Conservation (phyloP, 2,888 invertebrate genomes). For the Leptopilina drosophilae region DNA sequence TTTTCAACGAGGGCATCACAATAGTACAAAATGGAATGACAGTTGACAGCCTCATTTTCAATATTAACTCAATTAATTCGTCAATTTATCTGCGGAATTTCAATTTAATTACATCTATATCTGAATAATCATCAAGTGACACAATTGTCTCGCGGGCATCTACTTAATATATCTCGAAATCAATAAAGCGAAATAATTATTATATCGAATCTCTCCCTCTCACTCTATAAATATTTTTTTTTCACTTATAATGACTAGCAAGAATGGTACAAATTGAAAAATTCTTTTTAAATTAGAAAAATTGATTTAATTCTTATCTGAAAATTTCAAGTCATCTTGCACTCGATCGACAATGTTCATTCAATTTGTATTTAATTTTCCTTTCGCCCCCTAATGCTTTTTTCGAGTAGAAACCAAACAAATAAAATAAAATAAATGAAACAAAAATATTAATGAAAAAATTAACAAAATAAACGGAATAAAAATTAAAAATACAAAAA, state of each 20-base stretch:
- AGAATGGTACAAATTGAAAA: too few species aligned
- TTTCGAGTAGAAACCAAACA: too few species aligned
- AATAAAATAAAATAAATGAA: too few species aligned
- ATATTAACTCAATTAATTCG: slow-evolving; percentile 11
- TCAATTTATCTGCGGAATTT: slow-evolving; percentile 10
- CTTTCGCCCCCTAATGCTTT: neutral
- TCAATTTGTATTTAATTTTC: neutral
- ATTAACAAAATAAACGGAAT: too few species aligned
- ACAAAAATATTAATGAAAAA: too few species aligned
- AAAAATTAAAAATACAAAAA: too few species aligned
- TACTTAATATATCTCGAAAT: neutral
- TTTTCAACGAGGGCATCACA: slow-evolving; percentile 1
- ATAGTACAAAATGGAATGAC: slow-evolving; percentile 12
- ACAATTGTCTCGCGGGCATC: neutral
- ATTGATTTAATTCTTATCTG: too few species aligned
- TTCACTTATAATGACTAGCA: too few species aligned
- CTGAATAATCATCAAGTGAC: neutral
- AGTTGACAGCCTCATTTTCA: slow-evolving; percentile 25
- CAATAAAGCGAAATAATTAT: too few species aligned
- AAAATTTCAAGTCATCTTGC: slow-evolving; percentile 17
- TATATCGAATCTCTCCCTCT: too few species aligned
- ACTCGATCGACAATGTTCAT: neutral
- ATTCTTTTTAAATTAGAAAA: neutral
- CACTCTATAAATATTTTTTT: too few species aligned
- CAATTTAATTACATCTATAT: slow-evolving; percentile 14